Conservation (phyloP, 2,797 vertebrate species). For the Carapus acus region DNA sequence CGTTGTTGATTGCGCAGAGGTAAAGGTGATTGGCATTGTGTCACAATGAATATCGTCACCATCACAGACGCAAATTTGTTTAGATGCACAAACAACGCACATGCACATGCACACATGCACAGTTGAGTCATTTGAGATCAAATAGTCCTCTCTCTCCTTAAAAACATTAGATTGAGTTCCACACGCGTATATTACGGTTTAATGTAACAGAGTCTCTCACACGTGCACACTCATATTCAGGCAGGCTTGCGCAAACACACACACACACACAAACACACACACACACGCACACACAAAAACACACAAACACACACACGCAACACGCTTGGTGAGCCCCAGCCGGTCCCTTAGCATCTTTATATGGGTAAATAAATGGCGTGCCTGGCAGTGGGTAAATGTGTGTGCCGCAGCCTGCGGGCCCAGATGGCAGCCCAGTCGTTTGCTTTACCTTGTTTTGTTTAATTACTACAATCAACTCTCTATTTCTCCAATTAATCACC, state of each 20-base stretch:
- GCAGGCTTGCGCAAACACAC: no score
- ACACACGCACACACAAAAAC: slow-evolving; percentile 31
- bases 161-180: slow-evolving; percentile 40
- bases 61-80: slow-evolving; percentile 47
- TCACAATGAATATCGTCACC: slow-evolving; percentile 43
- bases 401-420: slow-evolving; percentile 83
- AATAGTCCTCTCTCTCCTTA: slow-evolving; percentile 12
- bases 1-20: slow-evolving; percentile 60
- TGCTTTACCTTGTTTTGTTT: slow-evolving; percentile 99
- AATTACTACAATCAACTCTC: slow-evolving; percentile 99
- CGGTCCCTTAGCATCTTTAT: slow-evolving; percentile 76
- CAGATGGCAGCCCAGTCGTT: slow-evolving; percentile 93
- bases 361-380: slow-evolving; percentile 84
- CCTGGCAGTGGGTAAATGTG: slow-evolving; percentile 88
- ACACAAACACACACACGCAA: slow-evolving; percentile 34
- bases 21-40: slow-evolving; percentile 48
- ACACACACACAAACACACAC: slow-evolving; percentile 7
- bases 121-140: slow-evolving; percentile 9
- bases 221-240: slow-evolving; percentile 4
- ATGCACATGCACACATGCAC: slow-evolving; percentile 1
- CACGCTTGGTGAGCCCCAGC: slow-evolving; percentile 36
- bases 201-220: slow-evolving; percentile 31
- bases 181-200: slow-evolving; percentile 8
- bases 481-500: slow-evolving; percentile 99
- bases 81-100: slow-evolving; percentile 6